A percentile compares a stretch with the other conserved stretches of the same genome.
These are phyloP conservation scores for Chrysomela aeneicollis DNA, from an alignment of 2,888 invertebrate species.

Conservation along the genomic window DNA sequence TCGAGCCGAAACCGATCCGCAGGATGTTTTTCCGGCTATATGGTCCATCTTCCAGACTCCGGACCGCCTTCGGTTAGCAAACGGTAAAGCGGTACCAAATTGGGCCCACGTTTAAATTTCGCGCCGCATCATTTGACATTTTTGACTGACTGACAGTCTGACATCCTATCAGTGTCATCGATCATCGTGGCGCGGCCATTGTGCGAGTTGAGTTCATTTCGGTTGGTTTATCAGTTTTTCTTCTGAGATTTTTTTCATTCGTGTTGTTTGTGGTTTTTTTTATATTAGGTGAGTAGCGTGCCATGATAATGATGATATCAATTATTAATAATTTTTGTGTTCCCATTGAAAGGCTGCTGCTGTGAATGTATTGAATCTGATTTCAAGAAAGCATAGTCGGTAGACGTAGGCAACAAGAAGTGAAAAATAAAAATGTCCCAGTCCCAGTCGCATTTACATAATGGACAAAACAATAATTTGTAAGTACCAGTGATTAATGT, in stretches of 20 bases:
- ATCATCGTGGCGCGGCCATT: slow-evolving; percentile 1
- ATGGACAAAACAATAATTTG: too few species aligned
- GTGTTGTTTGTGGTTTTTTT: background rate
- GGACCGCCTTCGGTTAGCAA: slow-evolving; percentile 3
- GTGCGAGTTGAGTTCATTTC: too few species aligned
- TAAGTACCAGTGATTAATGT: too few species aligned
- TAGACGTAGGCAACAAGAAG: background rate
- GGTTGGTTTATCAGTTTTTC: background rate
- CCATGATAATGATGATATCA: background rate
- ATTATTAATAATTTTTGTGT: background rate
- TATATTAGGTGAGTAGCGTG: background rate
- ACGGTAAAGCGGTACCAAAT: background rate
- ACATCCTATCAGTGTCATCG: too few species aligned
- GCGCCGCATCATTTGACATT: slow-evolving; percentile 1
- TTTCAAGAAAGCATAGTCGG: background rate
- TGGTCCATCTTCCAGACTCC: background rate
- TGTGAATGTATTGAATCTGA: background rate
- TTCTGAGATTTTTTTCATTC: too few species aligned
- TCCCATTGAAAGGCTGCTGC: background rate
- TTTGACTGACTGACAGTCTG: slow-evolving; percentile 1
- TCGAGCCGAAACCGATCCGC: background rate
- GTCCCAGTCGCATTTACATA: too few species aligned
- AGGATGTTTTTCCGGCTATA: background rate
- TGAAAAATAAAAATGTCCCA: background rate
- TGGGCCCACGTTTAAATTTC: background rate